phyloP scores from a whole-genome alignment of 2,113 vertebrate genomes.

The Heliornis fulica region DNA sequence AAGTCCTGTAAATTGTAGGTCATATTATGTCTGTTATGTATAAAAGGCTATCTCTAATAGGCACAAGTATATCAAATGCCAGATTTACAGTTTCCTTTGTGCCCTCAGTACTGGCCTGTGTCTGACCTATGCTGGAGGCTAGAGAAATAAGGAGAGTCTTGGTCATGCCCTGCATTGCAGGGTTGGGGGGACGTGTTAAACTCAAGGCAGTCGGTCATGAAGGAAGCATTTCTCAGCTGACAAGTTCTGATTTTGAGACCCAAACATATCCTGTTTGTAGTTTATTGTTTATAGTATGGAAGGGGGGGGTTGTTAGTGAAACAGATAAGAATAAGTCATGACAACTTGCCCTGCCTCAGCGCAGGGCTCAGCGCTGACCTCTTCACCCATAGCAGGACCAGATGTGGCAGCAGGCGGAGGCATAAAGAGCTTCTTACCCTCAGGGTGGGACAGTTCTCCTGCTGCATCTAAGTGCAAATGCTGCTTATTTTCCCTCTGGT shows the following conservation, averaged over 20 bases:
- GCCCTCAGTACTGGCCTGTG: neutral
- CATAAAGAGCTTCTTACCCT: neutral
- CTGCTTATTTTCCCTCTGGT: neutral
- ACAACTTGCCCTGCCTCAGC: neutral
- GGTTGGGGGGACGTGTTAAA: neutral
- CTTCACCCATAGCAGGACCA: neutral
- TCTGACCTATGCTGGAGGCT: neutral
- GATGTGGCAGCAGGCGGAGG: neutral
- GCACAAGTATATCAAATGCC: neutral
- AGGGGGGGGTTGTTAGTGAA: neutral
- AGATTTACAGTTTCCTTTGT: slow-evolving; percentile 10
- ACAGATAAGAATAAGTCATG: neutral
- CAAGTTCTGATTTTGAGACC: neutral
- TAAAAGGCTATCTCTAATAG: neutral
- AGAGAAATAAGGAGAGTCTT: neutral
- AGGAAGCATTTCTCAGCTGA: neutral
- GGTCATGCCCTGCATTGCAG: neutral
- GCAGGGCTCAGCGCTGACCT: neutral
- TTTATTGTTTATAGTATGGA: neutral
- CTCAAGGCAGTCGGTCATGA: neutral
- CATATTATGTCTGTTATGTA: neutral
- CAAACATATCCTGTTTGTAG: neutral
- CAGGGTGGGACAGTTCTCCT: neutral
- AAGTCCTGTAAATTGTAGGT: neutral
- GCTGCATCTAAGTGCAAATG: neutral